Conservation (phyloP, 2,113 vertebrate species). For the Rhineura floridana region DNA sequence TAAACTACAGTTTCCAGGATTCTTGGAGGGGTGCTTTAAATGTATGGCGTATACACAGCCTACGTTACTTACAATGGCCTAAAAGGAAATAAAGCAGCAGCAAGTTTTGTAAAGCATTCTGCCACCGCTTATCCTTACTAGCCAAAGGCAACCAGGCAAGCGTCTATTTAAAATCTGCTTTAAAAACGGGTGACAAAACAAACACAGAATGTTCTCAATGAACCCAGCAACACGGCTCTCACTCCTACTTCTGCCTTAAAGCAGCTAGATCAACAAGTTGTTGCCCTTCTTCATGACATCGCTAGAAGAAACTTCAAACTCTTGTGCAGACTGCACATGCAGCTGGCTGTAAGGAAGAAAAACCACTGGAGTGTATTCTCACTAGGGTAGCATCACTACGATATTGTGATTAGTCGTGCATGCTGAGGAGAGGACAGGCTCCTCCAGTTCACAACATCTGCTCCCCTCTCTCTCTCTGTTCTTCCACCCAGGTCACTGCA, state of each 20-base stretch:
- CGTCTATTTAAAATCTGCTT: background rate
- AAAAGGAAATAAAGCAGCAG: too few species aligned
- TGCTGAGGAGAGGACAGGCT: background rate
- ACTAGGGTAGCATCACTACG: background rate
- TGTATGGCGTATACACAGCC: too few species aligned
- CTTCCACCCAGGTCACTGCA: background rate
- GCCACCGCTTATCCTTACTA: background rate
- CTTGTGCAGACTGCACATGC: background rate
- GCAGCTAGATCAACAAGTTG: conserved; percentile 4
- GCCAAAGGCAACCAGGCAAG: background rate
- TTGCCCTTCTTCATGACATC: background rate
- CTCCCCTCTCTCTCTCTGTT: background rate
- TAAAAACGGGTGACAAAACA: background rate
- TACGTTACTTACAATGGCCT: too few species aligned
- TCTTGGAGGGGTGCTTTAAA: too few species aligned
- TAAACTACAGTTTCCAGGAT: too few species aligned
- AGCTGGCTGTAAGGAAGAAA: background rate
- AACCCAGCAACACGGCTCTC: background rate
- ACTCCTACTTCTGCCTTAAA: background rate
- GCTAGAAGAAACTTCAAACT: background rate
- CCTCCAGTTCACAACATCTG: background rate
- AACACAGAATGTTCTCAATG: background rate
- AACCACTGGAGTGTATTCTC: background rate
- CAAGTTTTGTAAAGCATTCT: background rate
- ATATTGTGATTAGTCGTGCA: conserved; percentile 36